Conservation (phyloP, 2,797 vertebrate species). For the Petrocephalus sullivani region DNA sequence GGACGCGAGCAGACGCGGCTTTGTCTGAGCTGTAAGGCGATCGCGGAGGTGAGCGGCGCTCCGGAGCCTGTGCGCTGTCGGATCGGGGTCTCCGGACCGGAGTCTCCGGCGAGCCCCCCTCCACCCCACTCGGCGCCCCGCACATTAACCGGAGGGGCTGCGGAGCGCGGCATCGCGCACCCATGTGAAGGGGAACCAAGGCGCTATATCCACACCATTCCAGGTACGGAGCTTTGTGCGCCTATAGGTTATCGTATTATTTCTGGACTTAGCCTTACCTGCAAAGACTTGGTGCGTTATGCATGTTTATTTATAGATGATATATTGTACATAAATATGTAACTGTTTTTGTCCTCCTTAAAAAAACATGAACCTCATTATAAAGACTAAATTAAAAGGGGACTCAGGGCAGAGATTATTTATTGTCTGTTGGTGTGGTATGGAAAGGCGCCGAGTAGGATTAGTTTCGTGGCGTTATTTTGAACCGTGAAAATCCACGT, state of each 20-base stretch:
- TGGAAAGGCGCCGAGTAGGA: background rate
- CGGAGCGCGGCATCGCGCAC: background rate
- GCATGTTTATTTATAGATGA: background rate
- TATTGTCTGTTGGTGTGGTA: background rate
- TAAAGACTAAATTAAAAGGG: background rate
- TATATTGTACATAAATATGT: background rate
- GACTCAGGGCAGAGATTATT: background rate
- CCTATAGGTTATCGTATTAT: slow-evolving; percentile 1
- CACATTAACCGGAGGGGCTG: background rate
- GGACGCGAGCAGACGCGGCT: slow-evolving; percentile 37
- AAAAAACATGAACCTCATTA: background rate
- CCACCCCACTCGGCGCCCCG: background rate
- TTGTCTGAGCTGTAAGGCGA: slow-evolving; percentile 34
- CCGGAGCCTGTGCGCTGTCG: background rate
- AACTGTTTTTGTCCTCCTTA: background rate
- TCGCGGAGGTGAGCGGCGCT: background rate
- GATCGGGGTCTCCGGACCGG: background rate
- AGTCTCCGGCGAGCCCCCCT: background rate
- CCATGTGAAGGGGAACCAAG: background rate
- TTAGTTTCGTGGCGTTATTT: slow-evolving; percentile 9
- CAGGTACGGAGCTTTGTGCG: slow-evolving; percentile 35
- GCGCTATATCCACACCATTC: slow-evolving; percentile 23
- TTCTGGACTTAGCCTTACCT: background rate
- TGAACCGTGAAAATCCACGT: background rate
- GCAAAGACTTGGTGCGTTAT: background rate